Conservation (phyloP, 2,797 vertebrate genomes). For the Lateolabrax maculatus region DNA sequence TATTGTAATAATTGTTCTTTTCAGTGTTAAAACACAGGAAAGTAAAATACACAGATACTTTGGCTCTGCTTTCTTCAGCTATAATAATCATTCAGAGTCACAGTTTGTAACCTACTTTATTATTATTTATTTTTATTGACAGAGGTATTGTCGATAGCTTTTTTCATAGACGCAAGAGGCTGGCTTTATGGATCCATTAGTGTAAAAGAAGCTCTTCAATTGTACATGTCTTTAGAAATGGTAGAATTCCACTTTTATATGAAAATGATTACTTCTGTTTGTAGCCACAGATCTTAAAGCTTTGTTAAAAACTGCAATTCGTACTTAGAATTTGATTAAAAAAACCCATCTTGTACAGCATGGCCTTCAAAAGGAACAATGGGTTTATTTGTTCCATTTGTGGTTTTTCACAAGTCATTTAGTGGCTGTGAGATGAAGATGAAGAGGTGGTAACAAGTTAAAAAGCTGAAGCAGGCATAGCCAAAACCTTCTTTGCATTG, state of each 20-base stretch:
- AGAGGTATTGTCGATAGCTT: background rate
- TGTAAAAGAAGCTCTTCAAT: background rate
- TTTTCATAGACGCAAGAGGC: background rate
- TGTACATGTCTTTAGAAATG: background rate
- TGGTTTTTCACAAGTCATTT: background rate
- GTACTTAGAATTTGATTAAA: background rate
- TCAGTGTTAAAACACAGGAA: background rate
- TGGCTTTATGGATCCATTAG: background rate
- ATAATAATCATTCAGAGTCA: background rate
- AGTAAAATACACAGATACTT: background rate
- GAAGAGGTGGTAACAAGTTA: background rate
- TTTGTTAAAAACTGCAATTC: background rate
- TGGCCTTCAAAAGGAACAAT: background rate
- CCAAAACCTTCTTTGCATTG: background rate
- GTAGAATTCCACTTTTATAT: background rate
- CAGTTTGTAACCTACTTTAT: background rate
- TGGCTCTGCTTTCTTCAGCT: background rate
- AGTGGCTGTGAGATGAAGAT: conserved; percentile 4
- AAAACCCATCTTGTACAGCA: background rate
- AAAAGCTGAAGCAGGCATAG: conserved; percentile 1
- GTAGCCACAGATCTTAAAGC: background rate
- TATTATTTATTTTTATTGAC: background rate
- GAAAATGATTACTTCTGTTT: background rate
- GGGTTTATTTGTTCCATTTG: background rate
- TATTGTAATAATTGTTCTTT: background rate